These are phyloP conservation scores for Naso thynnoides DNA, from an alignment of 2,797 vertebrate species.

Conservation along the genomic window DNA sequence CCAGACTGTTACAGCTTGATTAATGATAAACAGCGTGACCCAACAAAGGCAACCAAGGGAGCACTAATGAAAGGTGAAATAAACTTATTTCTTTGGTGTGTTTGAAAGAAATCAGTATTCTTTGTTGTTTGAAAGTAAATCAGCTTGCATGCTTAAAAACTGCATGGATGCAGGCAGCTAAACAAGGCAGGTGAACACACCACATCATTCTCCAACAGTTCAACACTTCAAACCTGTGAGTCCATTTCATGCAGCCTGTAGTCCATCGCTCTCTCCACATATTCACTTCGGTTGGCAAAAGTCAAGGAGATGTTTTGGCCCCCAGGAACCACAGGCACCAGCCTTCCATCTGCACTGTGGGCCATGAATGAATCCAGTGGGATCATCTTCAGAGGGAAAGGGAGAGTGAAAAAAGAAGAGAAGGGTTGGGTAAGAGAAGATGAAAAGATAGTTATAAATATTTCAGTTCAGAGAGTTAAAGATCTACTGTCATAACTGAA, in stretches of 20 bases:
- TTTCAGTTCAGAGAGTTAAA: not conserved
- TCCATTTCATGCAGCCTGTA: slow-evolving; percentile 89
- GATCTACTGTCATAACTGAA: not conserved
- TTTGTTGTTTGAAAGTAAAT: not conserved
- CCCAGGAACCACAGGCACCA: slow-evolving; percentile 86
- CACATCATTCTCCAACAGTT: not conserved
- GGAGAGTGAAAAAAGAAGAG: not conserved
- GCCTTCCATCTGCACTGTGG: slow-evolving; percentile 85
- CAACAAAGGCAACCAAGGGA: not conserved
- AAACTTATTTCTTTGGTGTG: not conserved
- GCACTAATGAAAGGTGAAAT: slow-evolving; percentile 16
- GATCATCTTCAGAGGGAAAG: slow-evolving; percentile 82
- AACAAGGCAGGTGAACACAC: not conserved
- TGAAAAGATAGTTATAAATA: not conserved
- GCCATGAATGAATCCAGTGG: slow-evolving; percentile 87
- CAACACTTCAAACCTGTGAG: slow-evolving; percentile 79
- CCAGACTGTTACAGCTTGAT: not conserved
- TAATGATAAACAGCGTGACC: not conserved
- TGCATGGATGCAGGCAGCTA: not conserved
- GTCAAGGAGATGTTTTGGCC: slow-evolving; percentile 85
- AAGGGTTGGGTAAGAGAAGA: not conserved
- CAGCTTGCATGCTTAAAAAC: not conserved
- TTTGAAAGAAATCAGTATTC: not conserved
- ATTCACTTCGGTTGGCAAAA: slow-evolving; percentile 85
- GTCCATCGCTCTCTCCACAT: slow-evolving; percentile 86